These are phyloP conservation scores for Amazona vittata DNA, from an alignment of 2,113 vertebrate species.

Conservation along the genomic window DNA sequence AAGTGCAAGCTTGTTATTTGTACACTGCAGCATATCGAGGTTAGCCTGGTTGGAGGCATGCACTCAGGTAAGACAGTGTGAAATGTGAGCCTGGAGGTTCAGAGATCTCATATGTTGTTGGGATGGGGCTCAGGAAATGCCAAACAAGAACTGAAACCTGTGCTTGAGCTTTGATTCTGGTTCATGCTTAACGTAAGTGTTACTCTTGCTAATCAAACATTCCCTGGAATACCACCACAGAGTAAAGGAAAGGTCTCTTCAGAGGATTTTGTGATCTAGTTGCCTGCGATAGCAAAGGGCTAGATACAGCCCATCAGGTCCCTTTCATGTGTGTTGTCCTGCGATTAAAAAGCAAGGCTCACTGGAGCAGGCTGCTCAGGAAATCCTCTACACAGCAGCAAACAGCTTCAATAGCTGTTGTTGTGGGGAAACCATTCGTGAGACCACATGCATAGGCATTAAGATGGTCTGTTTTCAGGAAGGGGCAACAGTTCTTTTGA, in stretches of 20 bases:
- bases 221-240: accelerated
- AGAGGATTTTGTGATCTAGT: background rate
- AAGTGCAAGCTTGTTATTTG: background rate
- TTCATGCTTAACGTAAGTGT: conserved; percentile 15
- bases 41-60: background rate
- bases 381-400: background rate
- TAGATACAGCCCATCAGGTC: background rate
- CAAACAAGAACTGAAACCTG: background rate
- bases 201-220: background rate
- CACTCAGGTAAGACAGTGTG: background rate
- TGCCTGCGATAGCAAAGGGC: background rate
- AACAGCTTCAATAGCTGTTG: background rate
- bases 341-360: background rate
- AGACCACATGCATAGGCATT: background rate
- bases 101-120: background rate
- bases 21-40: background rate
- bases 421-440: background rate
- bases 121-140: background rate
- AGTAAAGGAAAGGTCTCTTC: background rate
- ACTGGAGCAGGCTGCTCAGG: background rate
- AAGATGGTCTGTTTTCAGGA: background rate
- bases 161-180: background rate
- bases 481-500: background rate
- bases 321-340: accelerated
- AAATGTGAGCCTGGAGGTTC: background rate